Evolutionary conservation across 1,140 invertebrate species (phyloP), one percentile per base, ranked within the genome.

Genomic region (Pseudomyrmex gracilis): DNA sequence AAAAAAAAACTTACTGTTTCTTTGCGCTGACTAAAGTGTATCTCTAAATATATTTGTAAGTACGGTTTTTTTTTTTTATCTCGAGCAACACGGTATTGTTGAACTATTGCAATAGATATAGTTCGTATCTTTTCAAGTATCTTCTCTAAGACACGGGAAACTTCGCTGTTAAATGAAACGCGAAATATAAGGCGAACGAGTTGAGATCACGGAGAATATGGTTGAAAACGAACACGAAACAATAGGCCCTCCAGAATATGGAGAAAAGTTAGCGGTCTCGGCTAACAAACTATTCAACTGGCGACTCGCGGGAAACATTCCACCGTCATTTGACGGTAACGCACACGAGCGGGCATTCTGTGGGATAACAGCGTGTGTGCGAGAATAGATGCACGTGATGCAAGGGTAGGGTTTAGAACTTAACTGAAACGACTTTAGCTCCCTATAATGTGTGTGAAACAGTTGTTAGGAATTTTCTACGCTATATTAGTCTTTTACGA

Each of bases 281-380:
- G 58, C 84, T 89, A 89, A 89, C 87, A 88, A 89, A 89, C 87
- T 89, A 89, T 89, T 88, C 86, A 89, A 47, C 51, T 57, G 24
- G 22, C 68, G 2, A 57, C 60, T 24, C 53, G 55, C 57, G 12
- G 68, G 76, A 57, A 73, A 64, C 43, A 58, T 76, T 24, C 47
- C 17, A 13, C 34, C 57, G 58, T 55, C 55, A 47, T 84, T 53
- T 47, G 67, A 78, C 15, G 51, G 15, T 66, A 76, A 76, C 10
- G 0, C 60, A n/a, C 15, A 24, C 22, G 49, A 34, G 9, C 20
- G 20, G 22, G 13, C n/a, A 64, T 17, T 53, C 60, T 71, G 45
- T 45, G 15, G 15, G 15, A 49, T 34, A 71, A 45, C 34, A 80
- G n/a, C 15, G n/a, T 7, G n/a, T 7, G 12, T 10, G 8, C 20